Evolutionary conservation across 2,888 invertebrate genomes (phyloP).

Genomic region (Acleris holmiana): DNA sequence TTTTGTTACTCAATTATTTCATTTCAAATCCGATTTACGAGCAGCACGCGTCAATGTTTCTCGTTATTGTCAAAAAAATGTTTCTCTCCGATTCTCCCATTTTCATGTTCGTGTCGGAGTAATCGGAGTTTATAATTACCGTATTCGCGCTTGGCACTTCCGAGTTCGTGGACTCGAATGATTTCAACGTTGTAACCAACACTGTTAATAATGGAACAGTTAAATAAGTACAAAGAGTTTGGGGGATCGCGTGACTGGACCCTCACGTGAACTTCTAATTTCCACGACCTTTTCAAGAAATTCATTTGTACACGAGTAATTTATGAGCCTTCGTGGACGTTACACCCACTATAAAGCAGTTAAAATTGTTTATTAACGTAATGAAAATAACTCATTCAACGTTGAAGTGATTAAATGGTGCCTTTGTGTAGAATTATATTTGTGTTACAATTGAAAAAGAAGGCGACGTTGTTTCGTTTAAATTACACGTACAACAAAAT

Average conservation of each 20-base stretch:
- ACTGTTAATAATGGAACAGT: conserved; percentile 60
- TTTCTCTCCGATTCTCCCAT: conserved; percentile 44
- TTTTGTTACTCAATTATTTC: conserved; percentile 65
- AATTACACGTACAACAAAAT: conserved; percentile 37
- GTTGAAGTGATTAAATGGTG: conserved; percentile 24
- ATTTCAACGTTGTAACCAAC: conserved; percentile 49
- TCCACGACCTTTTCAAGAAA: conserved; percentile 81
- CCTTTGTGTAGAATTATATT: conserved; percentile 22
- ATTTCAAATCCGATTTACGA: conserved; percentile 61
- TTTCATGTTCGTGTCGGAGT: conserved; percentile 46
- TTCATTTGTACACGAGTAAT: conserved; percentile 72
- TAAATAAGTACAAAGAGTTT: conserved; percentile 68
- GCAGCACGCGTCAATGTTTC: conserved; percentile 41
- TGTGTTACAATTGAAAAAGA: conserved; percentile 1
- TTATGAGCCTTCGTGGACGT: conserved; percentile 69
- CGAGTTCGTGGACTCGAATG: conserved; percentile 20
- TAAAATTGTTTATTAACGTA: conserved; percentile 61
- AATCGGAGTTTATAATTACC: conserved; percentile 39
- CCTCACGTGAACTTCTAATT: conserved; percentile 77
- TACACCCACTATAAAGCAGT: conserved; percentile 56
- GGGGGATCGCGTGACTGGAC: conserved; percentile 72
- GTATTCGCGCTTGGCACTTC: conserved; percentile 20
- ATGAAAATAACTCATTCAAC: conserved; percentile 46
- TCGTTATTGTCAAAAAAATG: conserved; percentile 33
- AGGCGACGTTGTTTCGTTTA: conserved; percentile 9